phyloP scores from a whole-genome alignment of 2,888 invertebrate genomes.

The Lepidochitona cinerea region DNA sequence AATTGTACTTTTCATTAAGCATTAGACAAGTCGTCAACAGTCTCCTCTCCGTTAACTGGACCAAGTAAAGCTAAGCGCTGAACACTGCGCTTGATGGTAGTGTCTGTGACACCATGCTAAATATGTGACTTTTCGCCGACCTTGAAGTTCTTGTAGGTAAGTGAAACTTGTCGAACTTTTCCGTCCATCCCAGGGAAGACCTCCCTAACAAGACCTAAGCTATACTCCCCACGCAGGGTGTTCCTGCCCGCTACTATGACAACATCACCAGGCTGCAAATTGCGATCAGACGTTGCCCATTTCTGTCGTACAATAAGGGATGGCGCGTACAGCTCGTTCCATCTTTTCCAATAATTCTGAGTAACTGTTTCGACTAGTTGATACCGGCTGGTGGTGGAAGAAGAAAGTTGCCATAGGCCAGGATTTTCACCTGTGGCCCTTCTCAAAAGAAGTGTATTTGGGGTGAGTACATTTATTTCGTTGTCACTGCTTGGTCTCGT shows the following conservation, averaged over 20 bases:
- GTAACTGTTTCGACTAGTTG: not conserved
- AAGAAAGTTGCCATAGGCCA: slow-evolving; percentile 1
- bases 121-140: not conserved
- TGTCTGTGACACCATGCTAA: not conserved
- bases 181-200: not conserved
- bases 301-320: not conserved
- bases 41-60: too few relatives aligned
- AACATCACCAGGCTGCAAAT: slow-evolving; percentile 3
- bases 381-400: not conserved
- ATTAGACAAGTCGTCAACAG: too few relatives aligned
- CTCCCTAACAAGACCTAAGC: not conserved
- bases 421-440: not conserved
- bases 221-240: not conserved
- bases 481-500: too few relatives aligned
- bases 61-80: not conserved
- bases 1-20: too few relatives aligned
- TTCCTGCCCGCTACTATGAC: slow-evolving; percentile 7
- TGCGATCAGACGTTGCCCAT: not conserved
- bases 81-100: not conserved
- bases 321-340: not conserved
- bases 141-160: not conserved
- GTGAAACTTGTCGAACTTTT: not conserved
- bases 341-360: not conserved
- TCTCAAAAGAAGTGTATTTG: slow-evolving; percentile 5
- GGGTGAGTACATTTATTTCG: not conserved